Evolutionary conservation across 1,140 invertebrate genomes (phyloP), one percentile per base, ranked within the genome.

Genomic region (Neodiprion pinetum): DNA sequence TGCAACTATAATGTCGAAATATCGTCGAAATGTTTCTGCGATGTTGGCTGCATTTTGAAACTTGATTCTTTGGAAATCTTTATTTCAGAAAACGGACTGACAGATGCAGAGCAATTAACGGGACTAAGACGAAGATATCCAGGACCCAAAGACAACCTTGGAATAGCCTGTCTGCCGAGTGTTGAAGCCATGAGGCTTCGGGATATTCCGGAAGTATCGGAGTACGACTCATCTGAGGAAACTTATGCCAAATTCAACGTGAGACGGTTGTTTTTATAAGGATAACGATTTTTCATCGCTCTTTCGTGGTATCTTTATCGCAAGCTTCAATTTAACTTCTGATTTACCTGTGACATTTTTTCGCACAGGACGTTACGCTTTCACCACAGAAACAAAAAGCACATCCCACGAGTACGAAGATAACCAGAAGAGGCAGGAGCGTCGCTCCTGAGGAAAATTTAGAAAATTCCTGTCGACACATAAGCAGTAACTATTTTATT

Each of bases 151-250:
- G 78, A 80, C 69, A 80, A 80, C 53, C 76, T 80, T 67, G 78
- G 78, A 12, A 76, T 80, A 23, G 72, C 76, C 21, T 78, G 78
- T 49, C 71, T 80, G n/a, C 78, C 78, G 0, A 72, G 61, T 5
- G 2, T 40, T 5, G 14, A 14, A 2, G 28, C 28, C 4, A 17
- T 71, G 5, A 67, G 49, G 70, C 65, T 73, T 12, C 50, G 53
- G 10, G 73, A 73, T 67, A 73, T 73, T 21, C 48, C 70, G 5
- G 75, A 76, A 71, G 12, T 72, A 68, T 50, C 74, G 4, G 71
- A 76, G 66, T 72, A 28, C 66, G 75, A 76, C 50, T 66, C 28
- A 40, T 17, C 53, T 7, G 53, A 12, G 5, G 53, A 61, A 14
- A 61, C 11, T 61, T 61, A 61, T 61, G 11, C 9, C 9, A 61